Evolutionary conservation across 2,797 vertebrate genomes (phyloP), one percentile per base, ranked within the genome.

Genomic region (Tamandua tetradactyla): DNA sequence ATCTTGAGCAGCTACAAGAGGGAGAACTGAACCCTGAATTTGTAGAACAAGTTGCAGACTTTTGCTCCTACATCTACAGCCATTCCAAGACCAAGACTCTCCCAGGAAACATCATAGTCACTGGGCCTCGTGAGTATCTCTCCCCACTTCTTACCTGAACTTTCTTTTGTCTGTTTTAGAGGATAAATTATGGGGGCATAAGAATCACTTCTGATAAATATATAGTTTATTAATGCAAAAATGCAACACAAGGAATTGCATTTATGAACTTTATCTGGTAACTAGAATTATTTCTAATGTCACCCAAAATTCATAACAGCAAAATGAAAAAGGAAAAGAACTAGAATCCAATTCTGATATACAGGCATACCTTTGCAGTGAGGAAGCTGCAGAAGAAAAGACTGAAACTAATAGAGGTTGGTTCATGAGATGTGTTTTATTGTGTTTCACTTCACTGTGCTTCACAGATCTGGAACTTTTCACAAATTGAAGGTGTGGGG

Each of bases 51-150:
- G 91, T 96, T 8, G n/a, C 66, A 25, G 27, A 88, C 0, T 98
- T 98, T 93, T 98, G 97, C 76, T 40, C 25, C 18, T 96, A 98
- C 52, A 87, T 98, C 68, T 92, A 97, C 27, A 64, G 35, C 18
- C 88, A 87, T 0, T 87, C 98, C 40, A 32, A 76, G 1, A 75
- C 86, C 74, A 98, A 98, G 95, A 96, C 92, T 15, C 66, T 98
- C 14, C 95, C 86, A 0, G 97, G 97, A 5, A 96, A 96, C n/a
- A 84, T 87, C 30, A 27, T 13, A 8, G 69, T 98, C 66, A 98
- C 94, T 2, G 98, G 98, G 40, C 81, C 69, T 9, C 44, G 98
- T 98, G 88, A 98, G 98, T 98, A 20, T 49, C 20, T 57, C 13
- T n/a, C 3, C 30, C 17, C 4, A 4, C 35, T 42, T 69, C 7